A percentile compares a stretch with the other conserved stretches of the same genome.
Evolutionary conservation across 2,113 vertebrate genomes (phyloP).

Genomic region (Tympanuchus pallidicinctus): DNA sequence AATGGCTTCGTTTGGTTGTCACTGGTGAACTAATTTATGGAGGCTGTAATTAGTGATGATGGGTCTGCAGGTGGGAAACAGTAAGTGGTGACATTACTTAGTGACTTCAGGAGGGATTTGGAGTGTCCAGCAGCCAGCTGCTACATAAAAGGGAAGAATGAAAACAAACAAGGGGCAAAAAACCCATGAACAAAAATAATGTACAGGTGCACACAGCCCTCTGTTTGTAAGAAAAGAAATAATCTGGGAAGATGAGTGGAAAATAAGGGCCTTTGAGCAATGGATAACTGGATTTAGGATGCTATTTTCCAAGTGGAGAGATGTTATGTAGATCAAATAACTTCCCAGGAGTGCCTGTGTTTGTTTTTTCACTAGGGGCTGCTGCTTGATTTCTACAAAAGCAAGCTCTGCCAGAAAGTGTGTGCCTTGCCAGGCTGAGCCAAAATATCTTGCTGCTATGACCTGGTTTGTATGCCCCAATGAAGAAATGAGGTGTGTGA

Average conservation of each 20-base stretch:
- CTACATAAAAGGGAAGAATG: neutral
- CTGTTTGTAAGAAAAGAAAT: neutral
- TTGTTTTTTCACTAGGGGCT: neutral
- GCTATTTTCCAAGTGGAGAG: neutral
- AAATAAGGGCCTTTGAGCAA: neutral
- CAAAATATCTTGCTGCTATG: neutral
- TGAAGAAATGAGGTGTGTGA: neutral
- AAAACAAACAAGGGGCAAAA: neutral
- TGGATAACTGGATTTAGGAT: neutral
- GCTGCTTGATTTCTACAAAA: neutral
- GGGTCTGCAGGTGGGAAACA: conserved; percentile 43
- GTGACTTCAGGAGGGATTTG: conserved; percentile 23
- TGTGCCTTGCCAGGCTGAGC: neutral
- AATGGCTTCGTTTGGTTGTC: conserved; percentile 59
- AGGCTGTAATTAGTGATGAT: conserved; percentile 42
- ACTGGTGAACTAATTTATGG: conserved; percentile 52
- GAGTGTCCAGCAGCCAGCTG: neutral
- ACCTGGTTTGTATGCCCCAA: neutral
- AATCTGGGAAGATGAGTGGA: neutral
- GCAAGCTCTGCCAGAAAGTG: neutral
- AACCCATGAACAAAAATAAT: neutral
- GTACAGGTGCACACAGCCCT: neutral
- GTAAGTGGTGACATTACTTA: conserved; percentile 46
- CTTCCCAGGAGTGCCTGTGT: neutral
- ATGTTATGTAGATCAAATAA: neutral